Percentiles rank a stretch among this genome's conserved stretches.
Evolutionary conservation across 2,888 invertebrate species (phyloP).

Genomic region (Heliconius hortense): DNA sequence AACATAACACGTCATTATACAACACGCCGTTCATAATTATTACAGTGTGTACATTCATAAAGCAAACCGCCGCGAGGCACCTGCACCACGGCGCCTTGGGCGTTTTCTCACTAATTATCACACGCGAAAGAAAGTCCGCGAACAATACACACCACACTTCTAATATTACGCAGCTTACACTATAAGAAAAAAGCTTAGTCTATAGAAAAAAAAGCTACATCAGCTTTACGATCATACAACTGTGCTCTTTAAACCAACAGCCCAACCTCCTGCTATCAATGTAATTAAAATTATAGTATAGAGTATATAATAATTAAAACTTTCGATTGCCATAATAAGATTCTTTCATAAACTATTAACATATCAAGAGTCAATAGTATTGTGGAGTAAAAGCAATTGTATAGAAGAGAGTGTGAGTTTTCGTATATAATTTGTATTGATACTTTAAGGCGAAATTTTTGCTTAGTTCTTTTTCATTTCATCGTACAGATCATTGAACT

Average conservation of each 20-base stretch:
- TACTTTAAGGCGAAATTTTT: slow-evolving; percentile 25
- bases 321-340: slow-evolving; percentile 63
- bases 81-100: slow-evolving; percentile 12
- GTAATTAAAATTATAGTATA: slow-evolving; percentile 29
- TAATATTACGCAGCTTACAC: slow-evolving; percentile 63
- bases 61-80: slow-evolving; percentile 11
- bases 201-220: slow-evolving; percentile 45
- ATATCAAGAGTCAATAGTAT: slow-evolving; percentile 47
- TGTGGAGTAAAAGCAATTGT: slow-evolving; percentile 41
- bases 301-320: slow-evolving; percentile 64
- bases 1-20: slow-evolving; percentile 19
- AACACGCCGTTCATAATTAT: slow-evolving; percentile 16
- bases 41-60: slow-evolving; percentile 9
- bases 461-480: slow-evolving; percentile 24
- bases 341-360: slow-evolving; percentile 49
- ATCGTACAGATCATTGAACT: slow-evolving; percentile 28
- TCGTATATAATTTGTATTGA: slow-evolving; percentile 25
- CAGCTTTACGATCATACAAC: slow-evolving; percentile 21
- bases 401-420: slow-evolving; percentile 38
- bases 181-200: slow-evolving; percentile 49
- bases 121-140: slow-evolving; percentile 65
- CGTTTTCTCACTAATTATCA: slow-evolving; percentile 54
- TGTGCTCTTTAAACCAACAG: slow-evolving; percentile 20
- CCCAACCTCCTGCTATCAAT: slow-evolving; percentile 18
- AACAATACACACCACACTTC: slow-evolving; percentile 54